Percentiles rank a stretch among this genome's conserved stretches.
Conservation (phyloP, 2,888 invertebrate species). For the Limnephilus auricula region DNA sequence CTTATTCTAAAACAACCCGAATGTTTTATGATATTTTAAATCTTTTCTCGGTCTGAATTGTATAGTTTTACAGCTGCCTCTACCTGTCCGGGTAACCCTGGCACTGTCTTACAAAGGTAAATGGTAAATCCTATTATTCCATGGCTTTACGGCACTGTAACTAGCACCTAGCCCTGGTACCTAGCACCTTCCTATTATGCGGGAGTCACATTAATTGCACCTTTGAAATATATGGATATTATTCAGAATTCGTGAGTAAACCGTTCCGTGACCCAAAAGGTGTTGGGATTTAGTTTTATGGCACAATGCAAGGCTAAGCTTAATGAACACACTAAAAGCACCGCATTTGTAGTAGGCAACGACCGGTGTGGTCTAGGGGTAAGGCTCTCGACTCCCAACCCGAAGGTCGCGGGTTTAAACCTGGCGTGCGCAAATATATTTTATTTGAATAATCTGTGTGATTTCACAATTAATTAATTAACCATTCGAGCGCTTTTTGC, state of each 20-base stretch:
- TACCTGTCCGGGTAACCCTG: neutral
- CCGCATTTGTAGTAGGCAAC: neutral
- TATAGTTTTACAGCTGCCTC: constrained; percentile 15
- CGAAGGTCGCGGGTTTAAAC: too few species aligned
- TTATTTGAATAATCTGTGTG: too few species aligned
- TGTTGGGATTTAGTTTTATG: constrained; percentile 14
- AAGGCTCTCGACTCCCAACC: too few species aligned
- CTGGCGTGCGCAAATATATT: too few species aligned
- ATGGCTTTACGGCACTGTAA: constrained; percentile 26
- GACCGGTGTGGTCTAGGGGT: too few species aligned
- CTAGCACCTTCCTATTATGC: constrained; percentile 37
- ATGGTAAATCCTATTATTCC: neutral
- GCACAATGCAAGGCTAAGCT: neutral
- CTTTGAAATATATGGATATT: constrained; percentile 39
- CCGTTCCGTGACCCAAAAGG: neutral
- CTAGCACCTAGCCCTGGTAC: constrained; percentile 6
- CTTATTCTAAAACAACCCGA: neutral
- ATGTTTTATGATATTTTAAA: constrained; percentile 19
- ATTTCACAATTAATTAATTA: too few species aligned
- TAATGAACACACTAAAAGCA: neutral
- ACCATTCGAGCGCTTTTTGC: too few species aligned
- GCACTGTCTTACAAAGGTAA: neutral
- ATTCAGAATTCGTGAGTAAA: constrained; percentile 46
- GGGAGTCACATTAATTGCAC: constrained; percentile 48
- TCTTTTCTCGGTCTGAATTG: neutral